Conservation (phyloP, 1,140 invertebrate species). For the Maconellicoccus hirsutus region DNA sequence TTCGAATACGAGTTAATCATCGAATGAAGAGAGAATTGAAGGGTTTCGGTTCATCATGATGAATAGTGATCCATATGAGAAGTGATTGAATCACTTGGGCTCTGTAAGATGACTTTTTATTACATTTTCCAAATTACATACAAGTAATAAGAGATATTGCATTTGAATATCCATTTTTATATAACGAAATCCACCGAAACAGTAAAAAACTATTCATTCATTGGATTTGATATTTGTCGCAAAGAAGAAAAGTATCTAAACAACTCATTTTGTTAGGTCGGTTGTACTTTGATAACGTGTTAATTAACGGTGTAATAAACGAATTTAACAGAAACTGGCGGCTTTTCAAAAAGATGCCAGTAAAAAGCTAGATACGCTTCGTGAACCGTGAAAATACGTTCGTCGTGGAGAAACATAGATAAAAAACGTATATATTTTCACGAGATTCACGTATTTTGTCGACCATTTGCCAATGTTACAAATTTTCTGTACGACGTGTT, state of each 20-base stretch:
- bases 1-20: no score
- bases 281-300: constrained; percentile 8
- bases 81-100: no score
- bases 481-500: constrained; percentile 8
- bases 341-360: constrained; percentile 4
- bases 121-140: no score
- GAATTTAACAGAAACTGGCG: constrained; percentile 1
- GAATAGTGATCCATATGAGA: no score
- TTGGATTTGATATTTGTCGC: no score
- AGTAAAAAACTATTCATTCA: no score
- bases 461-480: not conserved
- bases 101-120: no score
- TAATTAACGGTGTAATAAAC: constrained; percentile 4
- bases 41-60: no score
- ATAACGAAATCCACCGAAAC: no score
- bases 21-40: no score
- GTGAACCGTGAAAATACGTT: constrained; percentile 4
- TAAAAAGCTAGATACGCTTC: not conserved
- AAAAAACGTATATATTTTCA: not conserved
- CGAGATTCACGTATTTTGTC: not conserved
- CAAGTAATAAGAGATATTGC: no score
- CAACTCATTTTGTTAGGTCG: not conserved
- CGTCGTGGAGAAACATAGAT: not conserved
- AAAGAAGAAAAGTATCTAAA: not conserved
- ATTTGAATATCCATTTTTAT: no score